Evolutionary conservation across 2,797 vertebrate species (phyloP).

Genomic region (Apogon hyalosoma): DNA sequence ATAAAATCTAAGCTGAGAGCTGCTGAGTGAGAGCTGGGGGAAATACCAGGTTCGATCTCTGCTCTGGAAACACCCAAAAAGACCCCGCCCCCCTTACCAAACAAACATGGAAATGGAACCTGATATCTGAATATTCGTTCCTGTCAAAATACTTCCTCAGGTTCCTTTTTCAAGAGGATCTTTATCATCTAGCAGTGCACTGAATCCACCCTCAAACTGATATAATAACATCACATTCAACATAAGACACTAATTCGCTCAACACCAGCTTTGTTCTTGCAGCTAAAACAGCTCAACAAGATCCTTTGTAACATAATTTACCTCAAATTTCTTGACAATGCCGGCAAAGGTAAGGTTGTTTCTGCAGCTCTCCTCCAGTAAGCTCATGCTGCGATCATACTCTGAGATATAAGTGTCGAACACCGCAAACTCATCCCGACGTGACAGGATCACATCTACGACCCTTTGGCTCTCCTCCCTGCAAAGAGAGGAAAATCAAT

Average conservation of each 20-base stretch:
- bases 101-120: constrained; percentile 29
- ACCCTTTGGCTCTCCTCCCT: constrained; percentile 93
- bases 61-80: constrained; percentile 29
- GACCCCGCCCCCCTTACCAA: constrained; percentile 21
- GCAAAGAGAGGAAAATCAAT: constrained; percentile 3
- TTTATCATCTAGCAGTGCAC: neutral
- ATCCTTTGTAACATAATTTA: constrained; percentile 63
- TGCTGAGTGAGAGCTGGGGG: constrained; percentile 27
- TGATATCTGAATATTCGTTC: constrained; percentile 21
- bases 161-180: constrained; percentile 1
- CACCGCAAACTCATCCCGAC: constrained; percentile 85
- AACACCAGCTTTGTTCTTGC: neutral
- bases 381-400: constrained; percentile 91
- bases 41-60: constrained; percentile 41
- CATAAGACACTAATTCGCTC: neutral
- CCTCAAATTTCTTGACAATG: constrained; percentile 90
- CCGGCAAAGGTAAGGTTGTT: constrained; percentile 82
- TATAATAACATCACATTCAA: neutral
- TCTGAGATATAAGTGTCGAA: constrained; percentile 90
- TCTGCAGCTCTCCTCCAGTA: constrained; percentile 89
- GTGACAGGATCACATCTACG: constrained; percentile 90
- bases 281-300: neutral
- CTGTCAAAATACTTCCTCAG: constrained; percentile 9
- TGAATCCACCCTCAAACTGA: neutral
- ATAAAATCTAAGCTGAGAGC: constrained; percentile 52